Percentiles rank a stretch among this genome's conserved stretches.
phyloP scores from a whole-genome alignment of 1,140 invertebrate species.

The Akabosia matsudoensis region DNA sequence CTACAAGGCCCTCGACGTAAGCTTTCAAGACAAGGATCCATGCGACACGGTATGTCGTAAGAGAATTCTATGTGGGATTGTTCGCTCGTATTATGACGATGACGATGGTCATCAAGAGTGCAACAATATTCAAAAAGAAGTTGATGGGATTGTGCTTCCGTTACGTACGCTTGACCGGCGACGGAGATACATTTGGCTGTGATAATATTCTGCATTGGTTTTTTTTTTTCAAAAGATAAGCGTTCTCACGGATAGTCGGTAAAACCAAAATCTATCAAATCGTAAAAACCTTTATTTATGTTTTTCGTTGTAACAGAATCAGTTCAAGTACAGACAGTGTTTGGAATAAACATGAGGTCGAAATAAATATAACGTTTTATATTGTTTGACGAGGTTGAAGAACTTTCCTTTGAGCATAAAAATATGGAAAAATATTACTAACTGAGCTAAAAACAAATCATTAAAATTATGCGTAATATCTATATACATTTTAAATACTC shows the following conservation, averaged over 20 bases:
- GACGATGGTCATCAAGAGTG: slow-evolving; percentile 36
- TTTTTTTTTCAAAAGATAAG: background rate
- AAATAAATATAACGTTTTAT: too few species aligned
- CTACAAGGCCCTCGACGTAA: slow-evolving; percentile 25
- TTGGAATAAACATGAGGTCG: too few species aligned
- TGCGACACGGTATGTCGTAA: slow-evolving; percentile 41
- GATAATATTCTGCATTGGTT: background rate
- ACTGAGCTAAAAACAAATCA: too few species aligned
- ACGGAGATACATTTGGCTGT: slow-evolving; percentile 10
- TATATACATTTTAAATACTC: too few species aligned
- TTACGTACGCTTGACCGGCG: background rate
- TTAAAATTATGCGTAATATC: too few species aligned
- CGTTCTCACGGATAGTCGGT: background rate
- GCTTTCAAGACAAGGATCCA: background rate
- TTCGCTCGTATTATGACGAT: slow-evolving; percentile 33
- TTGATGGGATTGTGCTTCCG: slow-evolving; percentile 40
- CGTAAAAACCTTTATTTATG: too few species aligned
- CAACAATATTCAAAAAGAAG: slow-evolving; percentile 32
- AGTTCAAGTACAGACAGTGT: too few species aligned
- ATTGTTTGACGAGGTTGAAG: too few species aligned
- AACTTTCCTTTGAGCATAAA: too few species aligned
- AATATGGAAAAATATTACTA: too few species aligned
- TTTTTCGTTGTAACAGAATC: too few species aligned
- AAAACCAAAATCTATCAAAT: background rate
- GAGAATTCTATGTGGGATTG: slow-evolving; percentile 39